phyloP scores from a whole-genome alignment of 1,140 invertebrate species.

The Sarcophaga peregrina region DNA sequence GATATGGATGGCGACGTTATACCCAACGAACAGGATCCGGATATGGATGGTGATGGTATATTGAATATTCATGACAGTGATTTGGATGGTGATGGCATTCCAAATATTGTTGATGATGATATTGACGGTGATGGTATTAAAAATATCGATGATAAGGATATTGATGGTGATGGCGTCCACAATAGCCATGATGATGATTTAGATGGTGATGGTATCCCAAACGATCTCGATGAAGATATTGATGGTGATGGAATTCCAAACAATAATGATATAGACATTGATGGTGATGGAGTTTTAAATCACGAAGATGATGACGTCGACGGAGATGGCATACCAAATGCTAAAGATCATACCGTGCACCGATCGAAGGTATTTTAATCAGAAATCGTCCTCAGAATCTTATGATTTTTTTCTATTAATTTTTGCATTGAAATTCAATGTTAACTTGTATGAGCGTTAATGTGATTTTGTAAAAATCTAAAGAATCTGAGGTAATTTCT shows the following conservation, averaged over 20 bases:
- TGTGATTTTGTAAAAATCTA: slow-evolving; percentile 66
- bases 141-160: slow-evolving; percentile 44
- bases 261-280: slow-evolving; percentile 56
- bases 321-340: slow-evolving; percentile 65
- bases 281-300: slow-evolving; percentile 62
- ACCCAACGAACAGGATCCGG: slow-evolving; percentile 36
- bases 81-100: slow-evolving; percentile 39
- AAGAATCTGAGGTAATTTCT: slow-evolving; percentile 63
- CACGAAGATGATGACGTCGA: slow-evolving; percentile 63
- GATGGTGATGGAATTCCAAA: slow-evolving; percentile 58
- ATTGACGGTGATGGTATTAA: slow-evolving; percentile 59
- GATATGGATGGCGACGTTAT: slow-evolving; percentile 40
- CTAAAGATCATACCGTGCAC: slow-evolving; percentile 63
- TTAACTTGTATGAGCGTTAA: slow-evolving; percentile 61
- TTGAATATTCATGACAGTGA: slow-evolving; percentile 33
- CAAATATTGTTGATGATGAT: slow-evolving; percentile 52
- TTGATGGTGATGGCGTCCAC: slow-evolving; percentile 45
- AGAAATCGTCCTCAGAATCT: slow-evolving; percentile 56
- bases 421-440: slow-evolving; percentile 55
- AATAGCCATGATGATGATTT: slow-evolving; percentile 44
- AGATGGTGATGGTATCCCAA: slow-evolving; percentile 57
- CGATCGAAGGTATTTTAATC: slow-evolving; percentile 72
- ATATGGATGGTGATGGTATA: slow-evolving; percentile 40
- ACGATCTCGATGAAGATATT: slow-evolving; percentile 52
- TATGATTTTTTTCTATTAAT: slow-evolving; percentile 43